Percentiles rank a stretch among this genome's conserved stretches.
phyloP scores from a whole-genome alignment of 2,888 invertebrate genomes.

The Portevinia maculata region DNA sequence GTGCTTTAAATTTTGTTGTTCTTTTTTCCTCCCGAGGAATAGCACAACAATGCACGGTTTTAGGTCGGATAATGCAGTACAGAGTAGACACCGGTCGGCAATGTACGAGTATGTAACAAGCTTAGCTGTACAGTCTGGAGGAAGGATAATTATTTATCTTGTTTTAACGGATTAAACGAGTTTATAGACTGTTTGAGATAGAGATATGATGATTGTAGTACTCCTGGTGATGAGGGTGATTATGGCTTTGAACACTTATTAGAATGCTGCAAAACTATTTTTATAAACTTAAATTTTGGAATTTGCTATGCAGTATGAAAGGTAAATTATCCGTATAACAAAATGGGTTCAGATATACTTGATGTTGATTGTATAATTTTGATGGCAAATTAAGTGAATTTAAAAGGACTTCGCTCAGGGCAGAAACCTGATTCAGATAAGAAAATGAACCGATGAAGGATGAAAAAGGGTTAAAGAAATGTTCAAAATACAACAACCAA shows the following conservation, averaged over 20 bases:
- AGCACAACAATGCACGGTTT: conserved; percentile 14
- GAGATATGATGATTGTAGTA: neutral
- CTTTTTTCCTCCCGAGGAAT: neutral
- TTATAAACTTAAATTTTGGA: conserved; percentile 13
- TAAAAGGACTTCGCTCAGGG: too few relatives aligned
- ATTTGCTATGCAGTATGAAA: neutral
- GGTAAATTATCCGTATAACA: neutral
- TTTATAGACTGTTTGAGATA: conserved; percentile 25
- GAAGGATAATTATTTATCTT: conserved; percentile 61
- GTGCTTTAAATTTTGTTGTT: too few relatives aligned
- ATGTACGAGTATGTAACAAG: conserved; percentile 5
- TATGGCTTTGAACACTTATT: conserved; percentile 48
- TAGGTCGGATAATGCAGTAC: neutral
- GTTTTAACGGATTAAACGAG: conserved; percentile 44
- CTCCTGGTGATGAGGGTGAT: conserved; percentile 14
- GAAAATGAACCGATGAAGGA: too few relatives aligned
- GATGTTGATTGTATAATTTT: too few relatives aligned
- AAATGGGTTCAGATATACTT: too few relatives aligned
- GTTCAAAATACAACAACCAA: too few relatives aligned
- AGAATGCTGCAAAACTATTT: conserved; percentile 46
- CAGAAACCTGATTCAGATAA: too few relatives aligned
- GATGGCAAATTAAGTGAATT: too few relatives aligned
- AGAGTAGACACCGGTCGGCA: neutral
- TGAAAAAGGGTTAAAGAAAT: too few relatives aligned
- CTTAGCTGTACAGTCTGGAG: conserved; percentile 1